Evolutionary conservation across 2,888 invertebrate species (phyloP), one percentile per base, ranked within the genome.

Genomic region (Pelosia muscerda): DNA sequence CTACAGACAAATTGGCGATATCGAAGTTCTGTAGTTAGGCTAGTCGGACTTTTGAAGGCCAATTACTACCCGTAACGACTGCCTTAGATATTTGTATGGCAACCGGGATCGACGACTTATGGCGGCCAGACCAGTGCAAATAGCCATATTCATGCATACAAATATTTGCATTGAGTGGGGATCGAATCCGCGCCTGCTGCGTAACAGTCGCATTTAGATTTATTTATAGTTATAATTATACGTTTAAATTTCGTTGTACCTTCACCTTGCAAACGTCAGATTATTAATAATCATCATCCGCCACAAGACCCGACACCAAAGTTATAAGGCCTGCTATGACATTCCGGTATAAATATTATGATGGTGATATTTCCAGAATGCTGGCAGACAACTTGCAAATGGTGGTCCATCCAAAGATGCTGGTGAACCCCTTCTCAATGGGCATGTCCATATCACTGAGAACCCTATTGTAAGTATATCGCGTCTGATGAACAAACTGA

Each of bases 371-470:
- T 54, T 65, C 34, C 86, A 92, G 93, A 87, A 76, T 69, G 83
- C 89, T 15, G 89, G 89, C 65, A 88, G 87, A 68, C 88, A 91
- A n/a, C 87, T 92, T 57, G 91, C 91, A 15, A 93, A 93, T 78
- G 90, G 92, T 53, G 90, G 91, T 23, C 87, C 88, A 23, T 82
- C 88, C n/a, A 86, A 87, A 72, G 92, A 88, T 49, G 93, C 90
- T 1, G 94, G 92, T 6, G 93, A 95, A 72, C 95, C 95, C 4
- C 86, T 96, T 74, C 93, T 95, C 23, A 96, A 96, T 79, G 96
- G 96, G 0, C 95, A 95, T 77, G 95, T 96, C 55, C 96, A 96
- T 81, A 96, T 96, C 75, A 96, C 96, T 56, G 96, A 97, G 90
- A 97, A 97, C 90, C 96, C 96, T 65, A 95, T 96, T 90, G 97